These are phyloP conservation scores for Microcebus tavaratra DNA, from an alignment of 2,113 vertebrate species.

Conservation along the genomic window DNA sequence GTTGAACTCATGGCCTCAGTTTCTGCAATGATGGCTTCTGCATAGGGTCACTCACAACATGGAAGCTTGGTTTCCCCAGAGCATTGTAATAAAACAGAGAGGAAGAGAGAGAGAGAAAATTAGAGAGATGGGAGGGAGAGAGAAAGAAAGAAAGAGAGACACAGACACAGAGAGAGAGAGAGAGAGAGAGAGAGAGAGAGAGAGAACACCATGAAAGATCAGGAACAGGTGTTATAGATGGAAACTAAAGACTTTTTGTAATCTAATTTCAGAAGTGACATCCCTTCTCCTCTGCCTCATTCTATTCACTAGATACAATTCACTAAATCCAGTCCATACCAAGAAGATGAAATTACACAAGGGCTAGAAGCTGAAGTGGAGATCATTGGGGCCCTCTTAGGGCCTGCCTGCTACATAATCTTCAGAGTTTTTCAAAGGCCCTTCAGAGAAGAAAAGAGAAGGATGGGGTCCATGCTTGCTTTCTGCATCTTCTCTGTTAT, in stretches of 20 bases:
- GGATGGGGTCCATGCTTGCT: neutral
- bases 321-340: neutral
- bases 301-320: neutral
- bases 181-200: neutral
- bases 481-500: neutral
- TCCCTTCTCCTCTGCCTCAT: neutral
- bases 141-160: neutral
- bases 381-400: rapidly evolving
- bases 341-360: neutral
- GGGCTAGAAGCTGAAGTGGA: neutral
- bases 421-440: neutral
- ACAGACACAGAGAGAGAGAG: no score
- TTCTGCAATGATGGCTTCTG: neutral
- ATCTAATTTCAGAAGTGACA: neutral
- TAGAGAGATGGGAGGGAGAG: neutral
- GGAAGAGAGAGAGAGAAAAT: neutral
- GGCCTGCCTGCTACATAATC: no score
- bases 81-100: neutral
- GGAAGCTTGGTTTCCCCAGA: neutral
- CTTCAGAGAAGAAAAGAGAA: neutral
- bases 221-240: neutral
- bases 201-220: neutral
- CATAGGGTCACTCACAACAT: neutral
- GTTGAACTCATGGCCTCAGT: neutral
- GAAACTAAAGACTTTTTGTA: neutral